Conservation (phyloP, 1,140 invertebrate genomes). For the Rhynchophorus ferrugineus region DNA sequence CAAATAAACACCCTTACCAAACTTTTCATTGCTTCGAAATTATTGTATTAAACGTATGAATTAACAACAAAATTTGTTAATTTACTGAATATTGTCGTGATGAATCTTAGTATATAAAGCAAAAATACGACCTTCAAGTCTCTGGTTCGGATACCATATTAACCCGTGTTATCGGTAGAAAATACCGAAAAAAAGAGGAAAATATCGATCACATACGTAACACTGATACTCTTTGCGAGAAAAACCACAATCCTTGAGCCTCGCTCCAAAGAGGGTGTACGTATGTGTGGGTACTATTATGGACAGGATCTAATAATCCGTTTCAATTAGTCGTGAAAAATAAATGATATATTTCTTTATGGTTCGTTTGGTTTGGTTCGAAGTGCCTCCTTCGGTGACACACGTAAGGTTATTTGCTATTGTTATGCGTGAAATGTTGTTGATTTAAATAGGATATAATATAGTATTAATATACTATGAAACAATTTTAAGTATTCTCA, state of each 20-base stretch:
- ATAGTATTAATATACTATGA: no score
- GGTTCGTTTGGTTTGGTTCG: no score
- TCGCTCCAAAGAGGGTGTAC: background rate
- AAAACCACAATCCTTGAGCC: background rate
- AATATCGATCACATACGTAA: background rate
- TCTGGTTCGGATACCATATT: background rate
- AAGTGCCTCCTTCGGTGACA: no score
- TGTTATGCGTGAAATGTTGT: no score
- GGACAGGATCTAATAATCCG: background rate
- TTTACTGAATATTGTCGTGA: no score
- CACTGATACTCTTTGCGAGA: background rate
- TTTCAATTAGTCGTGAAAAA: no score
- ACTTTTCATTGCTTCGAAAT: background rate
- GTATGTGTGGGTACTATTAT: background rate
- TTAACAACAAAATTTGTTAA: background rate
- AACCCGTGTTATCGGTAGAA: no score
- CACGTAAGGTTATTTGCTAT: no score
- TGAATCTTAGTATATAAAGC: background rate
- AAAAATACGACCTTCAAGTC: background rate
- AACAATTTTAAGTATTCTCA: no score
- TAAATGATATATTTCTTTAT: no score
- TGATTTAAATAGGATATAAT: no score
- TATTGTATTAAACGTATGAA: background rate
- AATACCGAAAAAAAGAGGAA: no score
- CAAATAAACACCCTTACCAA: slow-evolving; percentile 4